Conservation (phyloP, 2,113 vertebrate species). For the Lycaon pictus region DNA sequence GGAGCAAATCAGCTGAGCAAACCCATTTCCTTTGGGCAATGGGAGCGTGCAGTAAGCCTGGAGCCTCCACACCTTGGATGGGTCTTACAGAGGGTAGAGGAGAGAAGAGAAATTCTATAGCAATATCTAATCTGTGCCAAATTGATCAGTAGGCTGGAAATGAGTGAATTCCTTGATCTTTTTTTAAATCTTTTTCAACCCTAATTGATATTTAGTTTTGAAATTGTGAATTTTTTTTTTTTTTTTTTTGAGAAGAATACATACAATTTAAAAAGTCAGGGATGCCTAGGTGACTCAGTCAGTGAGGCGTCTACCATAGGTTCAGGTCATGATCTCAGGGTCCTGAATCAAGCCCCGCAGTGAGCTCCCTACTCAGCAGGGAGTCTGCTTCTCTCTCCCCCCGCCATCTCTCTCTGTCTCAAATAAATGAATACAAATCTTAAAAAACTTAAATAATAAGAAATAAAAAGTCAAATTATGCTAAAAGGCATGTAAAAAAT, state of each 20-base stretch:
- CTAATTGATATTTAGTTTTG: background rate
- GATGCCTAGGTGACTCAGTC: too few species aligned
- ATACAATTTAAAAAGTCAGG: background rate
- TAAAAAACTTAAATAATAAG: too few species aligned
- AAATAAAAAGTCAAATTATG: background rate
- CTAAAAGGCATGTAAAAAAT: background rate
- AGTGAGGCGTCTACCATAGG: too few species aligned
- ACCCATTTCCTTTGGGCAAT: background rate
- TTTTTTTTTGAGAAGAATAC: conserved; percentile 22
- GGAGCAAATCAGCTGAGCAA: background rate
- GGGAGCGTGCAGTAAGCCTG: background rate
- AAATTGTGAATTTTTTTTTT: background rate
- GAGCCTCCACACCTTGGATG: too few species aligned
- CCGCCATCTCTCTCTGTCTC: too few species aligned
- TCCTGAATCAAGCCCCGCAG: too few species aligned
- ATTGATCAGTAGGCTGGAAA: background rate
- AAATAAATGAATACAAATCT: too few species aligned
- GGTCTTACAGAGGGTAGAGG: background rate
- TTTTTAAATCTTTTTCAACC: background rate
- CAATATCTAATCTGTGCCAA: background rate
- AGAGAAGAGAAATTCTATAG: background rate
- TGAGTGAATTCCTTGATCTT: too few species aligned
- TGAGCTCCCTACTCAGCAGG: too few species aligned
- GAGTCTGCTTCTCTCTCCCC: too few species aligned
- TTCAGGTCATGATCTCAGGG: too few species aligned